phyloP scores from a whole-genome alignment of 2,888 invertebrate species.

The Axea sp. region DNA sequence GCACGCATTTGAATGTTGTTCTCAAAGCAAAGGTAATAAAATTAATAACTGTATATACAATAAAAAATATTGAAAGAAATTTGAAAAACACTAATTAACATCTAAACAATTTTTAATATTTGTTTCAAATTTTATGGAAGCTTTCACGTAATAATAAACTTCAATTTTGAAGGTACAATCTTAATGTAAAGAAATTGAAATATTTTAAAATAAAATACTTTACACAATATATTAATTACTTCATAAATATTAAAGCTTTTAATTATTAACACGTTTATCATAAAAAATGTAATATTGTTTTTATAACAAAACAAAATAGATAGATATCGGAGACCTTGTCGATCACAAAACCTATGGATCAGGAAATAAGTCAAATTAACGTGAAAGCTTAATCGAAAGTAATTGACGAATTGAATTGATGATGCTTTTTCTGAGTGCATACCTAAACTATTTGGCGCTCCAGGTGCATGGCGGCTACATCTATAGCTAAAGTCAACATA shows the following conservation, averaged over 20 bases:
- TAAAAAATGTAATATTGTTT: too few species aligned
- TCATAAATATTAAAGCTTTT: too few species aligned
- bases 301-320: too few species aligned
- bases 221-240: too few species aligned
- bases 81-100: conserved; percentile 14
- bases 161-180: too few species aligned
- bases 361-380: conserved; percentile 37
- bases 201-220: too few species aligned
- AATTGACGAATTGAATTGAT: conserved; percentile 68
- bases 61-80: not conserved
- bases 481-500: conserved; percentile 78
- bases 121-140: conserved; percentile 1
- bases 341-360: not conserved
- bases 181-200: too few species aligned
- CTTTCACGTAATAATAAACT: conserved; percentile 3
- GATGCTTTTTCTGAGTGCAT: conserved; percentile 78
- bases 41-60: conserved; percentile 1
- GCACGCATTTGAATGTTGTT: too few species aligned
- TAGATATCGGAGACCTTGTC: too few species aligned
- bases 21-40: too few species aligned
- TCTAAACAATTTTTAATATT: conserved; percentile 7
- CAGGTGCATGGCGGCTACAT: conserved; percentile 78
- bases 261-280: too few species aligned
- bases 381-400: conserved; percentile 64
- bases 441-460: conserved; percentile 79